A percentile compares a stretch with the other conserved stretches of the same genome.
phyloP scores from a whole-genome alignment of 1,140 invertebrate genomes.

The Rhizoglyphus robini region DNA sequence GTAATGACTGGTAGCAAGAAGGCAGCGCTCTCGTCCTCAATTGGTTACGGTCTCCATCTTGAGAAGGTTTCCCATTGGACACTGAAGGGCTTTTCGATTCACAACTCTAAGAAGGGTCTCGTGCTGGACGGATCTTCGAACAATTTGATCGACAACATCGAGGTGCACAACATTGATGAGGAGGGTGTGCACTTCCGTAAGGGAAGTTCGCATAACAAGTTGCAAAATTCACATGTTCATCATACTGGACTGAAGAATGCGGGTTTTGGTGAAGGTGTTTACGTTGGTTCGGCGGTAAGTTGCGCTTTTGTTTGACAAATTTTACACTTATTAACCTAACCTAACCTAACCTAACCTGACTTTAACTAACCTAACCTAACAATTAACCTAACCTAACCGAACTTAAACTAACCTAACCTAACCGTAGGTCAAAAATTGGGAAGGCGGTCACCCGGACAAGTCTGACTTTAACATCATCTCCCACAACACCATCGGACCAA shows the following conservation, averaged over 20 bases:
- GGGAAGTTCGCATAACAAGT: not conserved
- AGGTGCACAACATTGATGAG: constrained; percentile 4
- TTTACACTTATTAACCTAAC: no score
- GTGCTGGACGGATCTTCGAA: not conserved
- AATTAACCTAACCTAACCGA: not conserved
- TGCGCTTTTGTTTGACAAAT: no score
- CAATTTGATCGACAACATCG: not conserved
- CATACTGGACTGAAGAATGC: not conserved
- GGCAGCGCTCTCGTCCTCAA: not conserved
- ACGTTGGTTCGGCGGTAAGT: not conserved
- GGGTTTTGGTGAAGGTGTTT: constrained; percentile 11
- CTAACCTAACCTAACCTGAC: no score
- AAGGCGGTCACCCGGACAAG: not conserved
- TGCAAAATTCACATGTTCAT: not conserved
- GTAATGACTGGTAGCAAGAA: not conserved
- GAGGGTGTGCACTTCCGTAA: constrained; percentile 2
- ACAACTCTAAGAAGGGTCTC: constrained; percentile 4
- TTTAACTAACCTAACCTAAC: not conserved
- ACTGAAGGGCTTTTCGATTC: constrained; percentile 2
- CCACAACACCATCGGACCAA: not conserved
- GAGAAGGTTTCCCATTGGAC: not conserved
- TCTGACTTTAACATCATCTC: not conserved
- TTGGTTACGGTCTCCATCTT: not conserved
- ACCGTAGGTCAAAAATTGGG: constrained; percentile 1
- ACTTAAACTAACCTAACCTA: not conserved